Conservation (phyloP, 2,113 vertebrate genomes). For the Chloroceryle aenea region DNA sequence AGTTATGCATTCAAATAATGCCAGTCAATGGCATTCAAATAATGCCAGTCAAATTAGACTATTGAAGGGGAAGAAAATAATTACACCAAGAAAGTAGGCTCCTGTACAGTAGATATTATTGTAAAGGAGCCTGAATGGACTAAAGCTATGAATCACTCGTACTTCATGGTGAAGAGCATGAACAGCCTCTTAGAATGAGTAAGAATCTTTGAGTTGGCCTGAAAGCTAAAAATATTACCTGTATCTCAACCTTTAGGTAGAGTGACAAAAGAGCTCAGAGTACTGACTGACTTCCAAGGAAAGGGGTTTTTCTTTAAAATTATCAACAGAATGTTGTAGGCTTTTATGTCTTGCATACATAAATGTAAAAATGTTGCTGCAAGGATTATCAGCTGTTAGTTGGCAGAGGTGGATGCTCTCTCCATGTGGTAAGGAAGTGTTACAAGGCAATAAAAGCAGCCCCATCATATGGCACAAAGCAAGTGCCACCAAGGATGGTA, state of each 20-base stretch:
- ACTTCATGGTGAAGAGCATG: neutral
- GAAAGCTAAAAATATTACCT: neutral
- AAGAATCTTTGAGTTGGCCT: neutral
- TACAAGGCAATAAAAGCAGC: neutral
- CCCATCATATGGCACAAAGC: neutral
- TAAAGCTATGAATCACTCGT: neutral
- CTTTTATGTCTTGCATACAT: neutral
- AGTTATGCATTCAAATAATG: neutral
- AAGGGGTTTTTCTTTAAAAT: slow-evolving; percentile 5
- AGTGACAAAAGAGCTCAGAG: neutral
- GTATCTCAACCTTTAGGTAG: neutral
- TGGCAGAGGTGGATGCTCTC: neutral
- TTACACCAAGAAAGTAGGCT: neutral
- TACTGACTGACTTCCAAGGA: neutral
- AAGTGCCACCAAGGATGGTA: neutral
- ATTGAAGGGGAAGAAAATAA: neutral
- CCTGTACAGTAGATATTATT: neutral
- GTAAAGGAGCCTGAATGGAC: neutral
- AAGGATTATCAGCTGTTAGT: neutral
- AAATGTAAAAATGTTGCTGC: neutral
- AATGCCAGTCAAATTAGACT: neutral
- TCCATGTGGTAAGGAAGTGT: neutral
- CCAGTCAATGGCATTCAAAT: neutral
- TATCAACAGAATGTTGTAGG: neutral
- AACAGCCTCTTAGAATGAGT: neutral